These are phyloP conservation scores for Phoenicopterus ruber DNA, from an alignment of 2,113 vertebrate species.

Conservation along the genomic window DNA sequence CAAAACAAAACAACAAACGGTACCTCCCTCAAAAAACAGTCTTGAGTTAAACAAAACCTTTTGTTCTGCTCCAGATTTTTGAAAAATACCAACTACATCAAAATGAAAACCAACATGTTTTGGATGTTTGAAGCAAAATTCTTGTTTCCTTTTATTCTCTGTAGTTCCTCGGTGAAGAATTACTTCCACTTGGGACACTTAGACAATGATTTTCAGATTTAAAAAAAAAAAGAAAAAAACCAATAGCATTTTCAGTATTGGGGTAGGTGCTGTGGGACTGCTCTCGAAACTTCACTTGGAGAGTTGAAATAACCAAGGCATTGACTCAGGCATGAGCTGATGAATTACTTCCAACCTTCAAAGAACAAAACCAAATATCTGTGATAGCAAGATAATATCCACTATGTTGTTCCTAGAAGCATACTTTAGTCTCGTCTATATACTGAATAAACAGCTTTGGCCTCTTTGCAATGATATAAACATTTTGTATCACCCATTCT, in stretches of 20 bases:
- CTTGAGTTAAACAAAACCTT: not conserved
- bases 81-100: not conserved
- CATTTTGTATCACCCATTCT: not conserved
- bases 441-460: not conserved
- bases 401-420: not conserved
- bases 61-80: not conserved
- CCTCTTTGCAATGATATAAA: not conserved
- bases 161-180: not conserved
- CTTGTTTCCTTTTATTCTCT: not conserved
- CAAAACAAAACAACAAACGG: no score
- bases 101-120: not conserved
- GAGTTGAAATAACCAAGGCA: not conserved
- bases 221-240: not conserved
- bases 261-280: not conserved
- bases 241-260: not conserved
- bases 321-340: not conserved
- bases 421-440: not conserved
- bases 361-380: slow-evolving; percentile 16
- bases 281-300: not conserved
- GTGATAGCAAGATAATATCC: not conserved
- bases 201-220: not conserved
- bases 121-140: not conserved
- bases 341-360: slow-evolving; percentile 20
- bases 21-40: not conserved
- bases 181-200: not conserved